phyloP scores from a whole-genome alignment of 2,888 invertebrate genomes.

The Dicyrtoma fusca region DNA sequence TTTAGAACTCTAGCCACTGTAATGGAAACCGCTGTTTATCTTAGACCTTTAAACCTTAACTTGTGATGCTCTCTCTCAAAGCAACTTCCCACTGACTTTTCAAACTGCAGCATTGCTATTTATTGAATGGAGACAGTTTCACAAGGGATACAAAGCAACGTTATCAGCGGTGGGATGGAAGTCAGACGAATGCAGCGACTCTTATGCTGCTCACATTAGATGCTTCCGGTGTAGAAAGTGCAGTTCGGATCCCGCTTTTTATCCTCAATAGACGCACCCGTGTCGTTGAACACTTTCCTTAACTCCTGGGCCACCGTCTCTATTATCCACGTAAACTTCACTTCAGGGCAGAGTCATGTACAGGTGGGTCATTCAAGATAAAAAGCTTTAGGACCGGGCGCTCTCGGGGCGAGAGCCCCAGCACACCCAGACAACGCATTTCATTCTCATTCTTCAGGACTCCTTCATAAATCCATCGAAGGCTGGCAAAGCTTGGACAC shows the following conservation, averaged over 20 bases:
- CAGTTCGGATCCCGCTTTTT: conserved; percentile 14
- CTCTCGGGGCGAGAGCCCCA: not conserved
- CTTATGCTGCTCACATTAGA: conserved; percentile 27
- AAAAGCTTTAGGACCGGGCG: not conserved
- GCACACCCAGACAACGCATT: conserved; percentile 23
- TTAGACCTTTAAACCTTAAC: too few species aligned
- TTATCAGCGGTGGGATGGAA: conserved; percentile 17
- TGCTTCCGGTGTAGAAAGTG: conserved; percentile 29
- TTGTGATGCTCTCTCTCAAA: too few species aligned
- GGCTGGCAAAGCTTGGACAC: conserved; percentile 40
- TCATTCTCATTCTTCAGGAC: conserved; percentile 46
- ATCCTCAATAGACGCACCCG: conserved; percentile 12
- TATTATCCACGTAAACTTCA: conserved; percentile 31
- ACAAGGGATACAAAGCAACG: conserved; percentile 18
- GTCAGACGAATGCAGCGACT: conserved; percentile 10
- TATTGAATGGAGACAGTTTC: conserved; percentile 31
- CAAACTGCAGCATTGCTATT: conserved; percentile 25
- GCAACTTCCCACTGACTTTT: not conserved
- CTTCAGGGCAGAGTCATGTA: conserved; percentile 24
- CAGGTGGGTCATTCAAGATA: conserved; percentile 28
- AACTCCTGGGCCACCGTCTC: conserved; percentile 11
- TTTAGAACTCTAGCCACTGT: not conserved
- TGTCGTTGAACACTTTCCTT: conserved; percentile 13
- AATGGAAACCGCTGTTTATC: conserved; percentile 6
- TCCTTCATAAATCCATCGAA: conserved; percentile 49